phyloP scores from a whole-genome alignment of 1,140 invertebrate genomes.

The Mactra quadrangularis region DNA sequence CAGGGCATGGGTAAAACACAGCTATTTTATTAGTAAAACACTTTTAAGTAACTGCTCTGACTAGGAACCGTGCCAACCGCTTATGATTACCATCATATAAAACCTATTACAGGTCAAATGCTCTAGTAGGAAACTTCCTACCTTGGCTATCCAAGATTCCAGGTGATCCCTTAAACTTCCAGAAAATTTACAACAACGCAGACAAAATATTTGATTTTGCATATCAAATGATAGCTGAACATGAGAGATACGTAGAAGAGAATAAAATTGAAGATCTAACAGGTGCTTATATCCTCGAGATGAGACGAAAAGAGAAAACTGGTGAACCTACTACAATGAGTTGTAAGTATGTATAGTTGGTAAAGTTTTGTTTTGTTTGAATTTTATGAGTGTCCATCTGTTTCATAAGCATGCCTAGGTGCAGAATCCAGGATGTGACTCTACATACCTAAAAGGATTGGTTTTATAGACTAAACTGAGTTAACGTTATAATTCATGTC shows the following conservation, averaged over 20 bases:
- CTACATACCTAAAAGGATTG: too few species aligned
- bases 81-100: too few species aligned
- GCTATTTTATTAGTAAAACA: too few species aligned
- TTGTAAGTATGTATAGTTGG: constrained; percentile 24
- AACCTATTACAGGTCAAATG: background rate
- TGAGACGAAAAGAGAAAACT: constrained; percentile 33
- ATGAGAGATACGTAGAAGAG: constrained; percentile 25
- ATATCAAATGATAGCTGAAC: constrained; percentile 14
- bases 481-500: too few species aligned
- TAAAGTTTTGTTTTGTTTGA: too few species aligned
- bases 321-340: constrained; percentile 43
- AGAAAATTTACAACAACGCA: constrained; percentile 26
- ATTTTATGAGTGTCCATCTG: too few species aligned
- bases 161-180: constrained; percentile 33
- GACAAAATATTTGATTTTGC: constrained; percentile 15
- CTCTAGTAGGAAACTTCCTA: constrained; percentile 35
- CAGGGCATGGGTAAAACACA: too few species aligned
- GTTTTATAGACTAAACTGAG: too few species aligned
- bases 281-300: constrained; percentile 58
- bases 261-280: constrained; percentile 59
- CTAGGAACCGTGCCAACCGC: too few species aligned
- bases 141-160: constrained; percentile 42
- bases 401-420: too few species aligned
- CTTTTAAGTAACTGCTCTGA: too few species aligned
- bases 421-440: too few species aligned